Conservation (phyloP, 2,888 invertebrate species). For the Diaprepes abbreviatus region DNA sequence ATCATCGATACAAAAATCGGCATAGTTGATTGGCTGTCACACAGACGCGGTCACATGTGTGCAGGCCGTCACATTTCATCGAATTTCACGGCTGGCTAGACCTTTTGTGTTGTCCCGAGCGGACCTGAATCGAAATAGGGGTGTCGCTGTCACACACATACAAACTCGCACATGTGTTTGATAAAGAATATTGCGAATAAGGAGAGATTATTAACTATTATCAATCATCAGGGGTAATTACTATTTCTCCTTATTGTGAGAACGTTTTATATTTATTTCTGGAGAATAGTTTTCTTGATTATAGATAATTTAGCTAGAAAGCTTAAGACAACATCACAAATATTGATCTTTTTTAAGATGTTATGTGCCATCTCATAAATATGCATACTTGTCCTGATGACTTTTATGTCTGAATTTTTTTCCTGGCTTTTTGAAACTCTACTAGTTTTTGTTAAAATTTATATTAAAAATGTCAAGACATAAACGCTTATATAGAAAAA, state of each 20-base stretch:
- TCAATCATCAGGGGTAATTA: constrained; percentile 29
- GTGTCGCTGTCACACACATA: constrained; percentile 53
- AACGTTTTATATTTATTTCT: neutral
- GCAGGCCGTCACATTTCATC: constrained; percentile 69
- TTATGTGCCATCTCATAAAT: too few relatives aligned
- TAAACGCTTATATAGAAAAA: too few relatives aligned
- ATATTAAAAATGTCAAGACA: too few relatives aligned
- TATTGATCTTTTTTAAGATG: too few relatives aligned
- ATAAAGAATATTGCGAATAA: constrained; percentile 47
- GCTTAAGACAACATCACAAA: too few relatives aligned
- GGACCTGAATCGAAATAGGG: constrained; percentile 55
- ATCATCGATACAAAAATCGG: constrained; percentile 57
- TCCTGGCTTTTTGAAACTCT: too few relatives aligned
- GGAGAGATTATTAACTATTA: constrained; percentile 36
- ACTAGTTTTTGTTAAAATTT: too few relatives aligned
- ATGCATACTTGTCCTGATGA: too few relatives aligned
- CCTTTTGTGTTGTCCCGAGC: constrained; percentile 64
- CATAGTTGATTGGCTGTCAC: constrained; percentile 58
- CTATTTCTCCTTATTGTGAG: neutral
- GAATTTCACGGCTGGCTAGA: constrained; percentile 69
- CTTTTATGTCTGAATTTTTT: too few relatives aligned
- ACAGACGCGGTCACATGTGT: constrained; percentile 62
- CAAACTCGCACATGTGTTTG: constrained; percentile 34
- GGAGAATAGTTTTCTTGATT: too few relatives aligned
- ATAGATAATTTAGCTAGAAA: too few relatives aligned